phyloP scores from a whole-genome alignment of 2,888 invertebrate genomes.

The Papilio gigon region DNA sequence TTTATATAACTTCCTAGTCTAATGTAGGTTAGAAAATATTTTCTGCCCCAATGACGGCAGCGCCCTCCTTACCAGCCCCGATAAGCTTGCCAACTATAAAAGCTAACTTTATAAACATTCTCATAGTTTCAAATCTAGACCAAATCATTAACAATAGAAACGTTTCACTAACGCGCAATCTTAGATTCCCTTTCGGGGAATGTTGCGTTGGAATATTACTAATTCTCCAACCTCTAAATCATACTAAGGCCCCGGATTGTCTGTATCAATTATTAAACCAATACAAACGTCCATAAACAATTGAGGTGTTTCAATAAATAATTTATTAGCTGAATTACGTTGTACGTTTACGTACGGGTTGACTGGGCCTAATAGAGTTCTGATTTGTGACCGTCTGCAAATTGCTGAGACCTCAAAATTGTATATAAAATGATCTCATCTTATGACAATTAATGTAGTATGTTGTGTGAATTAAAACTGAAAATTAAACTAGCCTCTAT shows the following conservation, averaged over 20 bases:
- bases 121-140: slow-evolving; percentile 20
- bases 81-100: too few species aligned
- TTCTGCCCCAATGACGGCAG: too few species aligned
- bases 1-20: too few species aligned
- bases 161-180: slow-evolving; percentile 9
- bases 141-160: slow-evolving; percentile 17
- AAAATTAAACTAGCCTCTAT: too few species aligned
- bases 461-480: too few species aligned
- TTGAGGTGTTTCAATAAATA: slow-evolving; percentile 52
- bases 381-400: slow-evolving; percentile 41
- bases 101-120: slow-evolving; percentile 12
- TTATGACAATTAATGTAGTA: too few species aligned
- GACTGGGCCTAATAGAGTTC: slow-evolving; percentile 61
- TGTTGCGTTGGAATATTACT: slow-evolving; percentile 14
- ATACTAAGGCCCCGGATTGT: slow-evolving; percentile 21
- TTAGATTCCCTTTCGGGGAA: slow-evolving; percentile 24
- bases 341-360: slow-evolving; percentile 47
- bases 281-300: slow-evolving; percentile 56
- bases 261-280: slow-evolving; percentile 48
- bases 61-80: too few species aligned
- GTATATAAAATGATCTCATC: too few species aligned
- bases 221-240: slow-evolving; percentile 43
- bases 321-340: slow-evolving; percentile 55
- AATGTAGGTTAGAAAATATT: too few species aligned
- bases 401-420: too few species aligned